Base-by-base conservation (phyloP, 2,888 invertebrate genomes). In the Hedychridium roseum region DNA sequence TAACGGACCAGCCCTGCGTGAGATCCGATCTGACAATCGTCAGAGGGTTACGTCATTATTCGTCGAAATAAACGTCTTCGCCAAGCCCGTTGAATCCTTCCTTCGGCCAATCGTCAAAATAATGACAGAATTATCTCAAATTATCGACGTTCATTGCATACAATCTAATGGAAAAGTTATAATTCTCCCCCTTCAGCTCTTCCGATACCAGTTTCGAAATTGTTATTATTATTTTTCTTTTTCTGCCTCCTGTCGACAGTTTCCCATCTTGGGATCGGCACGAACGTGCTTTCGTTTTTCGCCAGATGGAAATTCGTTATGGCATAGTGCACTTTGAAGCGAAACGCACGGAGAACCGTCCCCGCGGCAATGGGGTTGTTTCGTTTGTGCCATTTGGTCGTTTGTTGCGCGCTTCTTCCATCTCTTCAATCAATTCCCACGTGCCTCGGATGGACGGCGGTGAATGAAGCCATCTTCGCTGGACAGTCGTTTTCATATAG, bases 1-100 rank as follows among this genome's bases (percentile, higher is more conserved):
- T 68, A 68, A 60, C 61, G 50, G 49, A n/a, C 36, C 39, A 51
- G 46, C 50, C 54, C 54, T 57, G 58, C 50, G 52, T 35, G 43
- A 50, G 41, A 56, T 49, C 46, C 20, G 43, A 54, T 52, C 56
- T 44, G 20, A 34, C 57, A 49, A 55, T 54, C 53, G 49, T n/a
- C n/a, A n/a, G n/a, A n/a, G n/a, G n/a, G n/a, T n/a, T n/a, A n/a
- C n/a, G n/a, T n/a, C n/a, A n/a, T n/a, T n/a, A n/a, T n/a, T n/a
- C n/a, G n/a, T n/a, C n/a, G n/a, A n/a, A n/a, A n/a, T n/a, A n/a
- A n/a, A n/a, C n/a, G n/a, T n/a, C n/a, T n/a, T n/a, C 39, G 43
- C 47, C 34, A 57, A 30, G 26, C n/a, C 20, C n/a, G 15, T 32
- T 16, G 15, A 32, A 32, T 32, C 31, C 17, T 32, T 32, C 17